phyloP scores from a whole-genome alignment of 1,140 invertebrate genomes.

The Helicoverpa armigera region DNA sequence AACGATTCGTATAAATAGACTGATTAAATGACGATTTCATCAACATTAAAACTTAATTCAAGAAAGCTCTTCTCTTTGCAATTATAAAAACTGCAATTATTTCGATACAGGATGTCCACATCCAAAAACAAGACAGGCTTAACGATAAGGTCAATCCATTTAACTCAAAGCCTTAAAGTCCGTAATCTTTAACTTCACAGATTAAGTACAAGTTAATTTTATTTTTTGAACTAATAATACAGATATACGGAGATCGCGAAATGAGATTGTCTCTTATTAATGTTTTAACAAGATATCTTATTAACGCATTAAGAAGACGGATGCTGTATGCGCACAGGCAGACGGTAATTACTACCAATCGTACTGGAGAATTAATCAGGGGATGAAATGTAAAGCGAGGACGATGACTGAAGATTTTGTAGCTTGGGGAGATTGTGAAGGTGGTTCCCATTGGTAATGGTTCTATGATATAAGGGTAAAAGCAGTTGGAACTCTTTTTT shows the following conservation, averaged over 20 bases:
- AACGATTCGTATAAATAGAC: too few species aligned
- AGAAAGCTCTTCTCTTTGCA: too few species aligned
- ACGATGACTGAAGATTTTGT: too few species aligned
- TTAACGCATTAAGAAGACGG: constrained; percentile 35
- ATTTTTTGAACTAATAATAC: constrained; percentile 28
- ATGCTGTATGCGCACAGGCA: constrained; percentile 15
- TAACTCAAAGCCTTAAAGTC: neutral
- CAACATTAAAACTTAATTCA: too few species aligned
- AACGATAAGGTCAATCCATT: constrained; percentile 24
- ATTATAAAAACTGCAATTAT: neutral
- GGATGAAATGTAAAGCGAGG: neutral
- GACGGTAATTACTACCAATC: constrained; percentile 39
- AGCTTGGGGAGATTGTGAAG: too few species aligned
- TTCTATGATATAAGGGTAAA: too few species aligned
- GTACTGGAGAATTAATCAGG: constrained; percentile 2
- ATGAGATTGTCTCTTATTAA: neutral
- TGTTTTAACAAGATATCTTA: neutral
- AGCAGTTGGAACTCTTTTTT: too few species aligned
- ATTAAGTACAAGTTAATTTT: constrained; percentile 8
- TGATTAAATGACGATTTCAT: too few species aligned
- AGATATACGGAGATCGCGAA: constrained; percentile 24
- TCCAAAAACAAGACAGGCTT: constrained; percentile 8
- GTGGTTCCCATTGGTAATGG: too few species aligned
- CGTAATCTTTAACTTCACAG: neutral
- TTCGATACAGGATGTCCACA: constrained; percentile 25